Base-by-base conservation (phyloP, 2,797 vertebrate genomes). In the Phoebastria nigripes region DNA sequence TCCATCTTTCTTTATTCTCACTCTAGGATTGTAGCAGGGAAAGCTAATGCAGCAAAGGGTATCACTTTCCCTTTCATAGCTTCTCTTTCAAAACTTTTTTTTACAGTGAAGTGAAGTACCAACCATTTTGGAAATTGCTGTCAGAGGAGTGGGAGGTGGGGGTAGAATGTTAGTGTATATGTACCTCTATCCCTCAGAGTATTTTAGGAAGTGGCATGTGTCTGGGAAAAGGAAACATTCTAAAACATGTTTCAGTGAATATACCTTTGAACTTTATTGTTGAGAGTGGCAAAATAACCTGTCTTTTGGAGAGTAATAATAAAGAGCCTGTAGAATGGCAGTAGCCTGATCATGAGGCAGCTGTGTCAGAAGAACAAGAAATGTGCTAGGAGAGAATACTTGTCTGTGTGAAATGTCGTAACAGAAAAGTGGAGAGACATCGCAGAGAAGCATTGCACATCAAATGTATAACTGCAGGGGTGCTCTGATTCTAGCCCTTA, bases 371-470 rank as follows among this genome's bases (percentile, higher is more conserved):
- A 44, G 33, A 84, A 42, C 26, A 46, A 73, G 46, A 69, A 47
- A 26, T 42, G 15, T 73, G 15, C 51, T 73, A 54, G 41, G 19
- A 77, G 11, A 81, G 35, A 77, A 24, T 10, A 6, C 19, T 28
- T 59, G n/a, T 59, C 73, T 77, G 13, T 65, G 39, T 73, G 42
- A 84, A 69, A 69, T 33, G 24, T 42, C 20, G 28, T 28, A 41
- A 56, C 33, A 65, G 37, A 47, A 39, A 70, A 73, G 29, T 65
- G 46, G 22, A 65, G 46, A 42, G 7, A 8, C 9, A 25, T 55
- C 46, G 46, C 35, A 51, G 33, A n/a, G 37, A 65, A 90, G 61
- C 11, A n/a, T 21, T 0, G 0, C 24, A 37, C 6, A 20, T 65
- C 29, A 78, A 81, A 59, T 21, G 12, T 47, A 3, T 33, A 69